Evolutionary conservation across 2,888 invertebrate genomes (phyloP), one percentile per base, ranked within the genome.

Genomic region (Opisthograptis luteolata): DNA sequence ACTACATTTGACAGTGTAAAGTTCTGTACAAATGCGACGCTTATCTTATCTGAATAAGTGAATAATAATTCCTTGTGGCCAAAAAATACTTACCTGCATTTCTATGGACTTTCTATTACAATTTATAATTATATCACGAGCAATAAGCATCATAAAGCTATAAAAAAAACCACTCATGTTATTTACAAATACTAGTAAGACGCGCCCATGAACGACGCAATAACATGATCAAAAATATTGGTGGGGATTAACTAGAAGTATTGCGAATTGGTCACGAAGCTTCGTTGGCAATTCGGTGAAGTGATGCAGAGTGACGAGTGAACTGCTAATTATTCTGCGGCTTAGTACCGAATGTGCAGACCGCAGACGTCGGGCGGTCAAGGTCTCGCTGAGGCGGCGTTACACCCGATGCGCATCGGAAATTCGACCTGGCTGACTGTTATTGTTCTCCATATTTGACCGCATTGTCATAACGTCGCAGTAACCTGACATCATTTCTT

Each of bases 331-430:
- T 37, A 22, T 37, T 37, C 55, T 55, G 52, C 41, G 30, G 41
- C 25, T 36, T 36, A 55, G 40, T 57, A 46, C 63, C 66, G 60
- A 56, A 77, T 69, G 66, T 55, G 44, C 63, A 64, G 60, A 56
- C 70, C 59, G 69, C 60, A 62, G 60, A 59, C 62, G 40, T 51
- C 67, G 55, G 58, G 68, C 79, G 86, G 87, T 86, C 87, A 87
- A 87, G 87, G 87, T 64, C 82, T 80, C 68, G 81, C 79, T 75
- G 77, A 73, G 72, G 56, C 68, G 61, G 68, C 72, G 43, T 49
- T 31, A 27, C 68, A 68, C 69, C 66, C 66, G 70, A 73, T 69
- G 79, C 78, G 78, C 79, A 71, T 75, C 67, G 65, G 80, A 77
- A 78, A 84, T 70, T 64, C 68, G 77, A 82, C 52, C 72, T 66